Base-by-base conservation (phyloP, 2,888 invertebrate species). In the Acrocyrtus sp. region DNA sequence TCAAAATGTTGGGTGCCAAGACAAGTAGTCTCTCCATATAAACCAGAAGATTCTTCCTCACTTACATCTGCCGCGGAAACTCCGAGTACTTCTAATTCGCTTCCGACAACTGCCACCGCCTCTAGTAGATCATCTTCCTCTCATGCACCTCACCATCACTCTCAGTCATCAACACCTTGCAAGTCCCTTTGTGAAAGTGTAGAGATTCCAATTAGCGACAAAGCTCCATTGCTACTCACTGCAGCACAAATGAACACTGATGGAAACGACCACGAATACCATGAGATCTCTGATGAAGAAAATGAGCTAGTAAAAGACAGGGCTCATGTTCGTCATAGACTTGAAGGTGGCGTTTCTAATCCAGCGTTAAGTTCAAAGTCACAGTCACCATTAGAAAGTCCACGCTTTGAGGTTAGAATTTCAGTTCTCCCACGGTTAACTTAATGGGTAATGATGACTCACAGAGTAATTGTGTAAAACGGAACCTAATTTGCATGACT, bases 221-320 rank as follows among this genome's bases (percentile, higher is more conserved):
- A 80, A 21, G 74, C 78, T 1, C 81, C 81, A 17, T 61, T 81
- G 4, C 69, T 81, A 8, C 74, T 69, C 19, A 78, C 79, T 3
- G 78, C 77, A 15, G 73, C 80, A 10, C 67, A 68, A 1, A 76
- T 76, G 74, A 77, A 75, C 41, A 76, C 74, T 8, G 78, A 79
- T 29, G 76, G 70, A 51, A 75, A 73, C 47, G 78, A 90, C 82
- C 92, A 93, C 82, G 92, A 93, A 81, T 93, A 93, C 82, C 92
- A 93, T 83, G 92, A 93, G 85, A 93, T 93, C 78, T 92, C 92
- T 67, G 92, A 93, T 83, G 92, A 92, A 82, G 92, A 92, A 81
- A 87, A 87, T 81, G 79, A 79, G 41, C 72, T 78, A n/a, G 74
- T 80, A 10, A 19, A 63, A 24, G 69, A 62, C n/a, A 19, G 62